phyloP scores from a whole-genome alignment of 1,140 invertebrate genomes.

The Nasonia longicornis region DNA sequence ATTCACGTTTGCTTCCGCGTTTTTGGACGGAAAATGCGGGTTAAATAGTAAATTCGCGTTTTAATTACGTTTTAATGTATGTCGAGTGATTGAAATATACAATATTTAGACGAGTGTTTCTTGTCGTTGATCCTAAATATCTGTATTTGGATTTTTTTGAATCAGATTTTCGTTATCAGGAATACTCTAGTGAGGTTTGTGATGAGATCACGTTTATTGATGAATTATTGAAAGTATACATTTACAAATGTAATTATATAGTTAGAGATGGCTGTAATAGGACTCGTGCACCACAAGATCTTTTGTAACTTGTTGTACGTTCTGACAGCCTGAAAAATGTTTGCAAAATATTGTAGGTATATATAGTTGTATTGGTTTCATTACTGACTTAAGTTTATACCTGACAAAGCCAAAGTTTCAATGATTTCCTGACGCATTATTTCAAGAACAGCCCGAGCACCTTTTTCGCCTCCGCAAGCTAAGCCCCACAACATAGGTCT shows the following conservation, averaged over 20 bases:
- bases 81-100: neutral
- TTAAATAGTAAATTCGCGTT: neutral
- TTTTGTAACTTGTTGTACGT: slow-evolving; percentile 72
- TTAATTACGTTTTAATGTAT: neutral
- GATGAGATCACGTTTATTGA: too few relatives aligned
- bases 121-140: too few relatives aligned
- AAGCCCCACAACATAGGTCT: slow-evolving; percentile 91
- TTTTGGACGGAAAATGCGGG: neutral
- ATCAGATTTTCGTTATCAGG: too few relatives aligned
- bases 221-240: too few relatives aligned
- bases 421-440: slow-evolving; percentile 85
- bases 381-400: slow-evolving; percentile 49
- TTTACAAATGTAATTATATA: neutral
- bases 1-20: neutral
- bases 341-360: neutral
- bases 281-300: slow-evolving; percentile 80
- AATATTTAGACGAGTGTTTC: neutral
- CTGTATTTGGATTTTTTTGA: too few relatives aligned
- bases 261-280: slow-evolving; percentile 64
- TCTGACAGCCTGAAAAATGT: slow-evolving; percentile 63
- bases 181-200: too few relatives aligned
- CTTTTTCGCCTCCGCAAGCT: slow-evolving; percentile 80
- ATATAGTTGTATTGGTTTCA: neutral
- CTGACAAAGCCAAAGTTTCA: slow-evolving; percentile 79
- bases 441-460: slow-evolving; percentile 80